Evolutionary conservation across 2,113 vertebrate species (phyloP), one percentile per base, ranked within the genome.

Genomic region (Urocitellus parryii): DNA sequence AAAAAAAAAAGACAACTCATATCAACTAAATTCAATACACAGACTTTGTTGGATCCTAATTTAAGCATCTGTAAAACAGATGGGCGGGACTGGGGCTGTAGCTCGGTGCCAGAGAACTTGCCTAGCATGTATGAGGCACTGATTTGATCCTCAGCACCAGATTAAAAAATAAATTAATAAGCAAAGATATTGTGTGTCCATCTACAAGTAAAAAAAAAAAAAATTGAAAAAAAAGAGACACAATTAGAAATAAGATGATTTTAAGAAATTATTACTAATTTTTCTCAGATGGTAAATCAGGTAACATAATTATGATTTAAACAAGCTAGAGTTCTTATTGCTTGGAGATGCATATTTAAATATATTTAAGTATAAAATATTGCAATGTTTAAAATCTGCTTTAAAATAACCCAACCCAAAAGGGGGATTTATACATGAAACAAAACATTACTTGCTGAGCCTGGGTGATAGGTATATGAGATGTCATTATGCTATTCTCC

Each of bases 401-500:
- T 78, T 25, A 93, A 89, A 77, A 82, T 73, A 70, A 78, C 45
- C 29, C 29, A 67, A 67, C 12, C 24, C 24, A 63, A 63, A 27
- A 90, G 42, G 42, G 65, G 61, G 39, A 20, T 27, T 72, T 56
- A 78, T 11, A 65, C 37, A 76, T 63, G 13, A n/a, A 94, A 61
- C 17, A 92, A 88, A 56, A 89, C 16, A 16, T 53, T 39, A 87
- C 74, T 4, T 88, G 39, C 37, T 95, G 9, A 45, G 74, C 18
- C 22, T 83, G 22, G 7, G 7, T 79, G 78, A 89, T 22, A 1
- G 56, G 37, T 45, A 89, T 5, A 5, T 68, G 48, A 81, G n/a
- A 78, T 76, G 89, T 76, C 53, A 91, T 84, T 65, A 87, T n/a
- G 22, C 37, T 86, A 72, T 58, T 88, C 25, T 90, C 18, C 63